A percentile compares a stretch with the other conserved stretches of the same genome.
Evolutionary conservation across 2,888 invertebrate genomes (phyloP).

Genomic region (Priocnemis perturbator): DNA sequence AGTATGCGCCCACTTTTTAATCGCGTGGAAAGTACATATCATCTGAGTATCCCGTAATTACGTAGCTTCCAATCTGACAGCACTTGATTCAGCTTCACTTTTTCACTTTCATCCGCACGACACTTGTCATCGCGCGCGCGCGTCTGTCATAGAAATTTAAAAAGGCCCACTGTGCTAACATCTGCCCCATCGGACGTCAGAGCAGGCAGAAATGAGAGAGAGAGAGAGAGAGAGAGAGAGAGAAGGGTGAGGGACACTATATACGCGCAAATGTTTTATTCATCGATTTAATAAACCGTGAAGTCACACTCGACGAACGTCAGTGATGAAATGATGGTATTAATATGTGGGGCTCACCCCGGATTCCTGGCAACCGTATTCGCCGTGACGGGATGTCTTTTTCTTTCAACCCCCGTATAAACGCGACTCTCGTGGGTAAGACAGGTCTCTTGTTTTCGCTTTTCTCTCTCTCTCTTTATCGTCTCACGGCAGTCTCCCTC

Average conservation of each 20-base stretch:
- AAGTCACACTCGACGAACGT: conserved; percentile 4
- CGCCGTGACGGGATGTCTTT: background rate
- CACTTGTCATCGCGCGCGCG: no score
- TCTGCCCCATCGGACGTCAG: no score
- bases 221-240: conserved; percentile 7
- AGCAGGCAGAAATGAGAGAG: background rate
- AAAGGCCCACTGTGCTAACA: no score
- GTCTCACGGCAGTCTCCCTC: background rate
- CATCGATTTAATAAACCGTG: conserved; percentile 5
- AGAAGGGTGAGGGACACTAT: conserved; percentile 7
- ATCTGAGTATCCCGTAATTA: no score
- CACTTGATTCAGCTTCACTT: no score
- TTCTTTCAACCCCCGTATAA: background rate
- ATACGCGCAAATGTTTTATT: background rate
- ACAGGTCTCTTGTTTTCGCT: background rate
- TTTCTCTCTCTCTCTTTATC: background rate
- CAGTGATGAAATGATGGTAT: conserved; percentile 6
- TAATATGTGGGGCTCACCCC: conserved; percentile 5
- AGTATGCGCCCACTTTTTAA: no score
- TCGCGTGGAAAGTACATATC: no score
- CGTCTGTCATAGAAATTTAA: no score
- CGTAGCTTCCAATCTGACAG: no score
- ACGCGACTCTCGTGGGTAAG: background rate
- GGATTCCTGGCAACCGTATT: background rate
- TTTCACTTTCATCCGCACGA: no score